Conservation (phyloP, 2,113 vertebrate species). For the Clupea harengus region DNA sequence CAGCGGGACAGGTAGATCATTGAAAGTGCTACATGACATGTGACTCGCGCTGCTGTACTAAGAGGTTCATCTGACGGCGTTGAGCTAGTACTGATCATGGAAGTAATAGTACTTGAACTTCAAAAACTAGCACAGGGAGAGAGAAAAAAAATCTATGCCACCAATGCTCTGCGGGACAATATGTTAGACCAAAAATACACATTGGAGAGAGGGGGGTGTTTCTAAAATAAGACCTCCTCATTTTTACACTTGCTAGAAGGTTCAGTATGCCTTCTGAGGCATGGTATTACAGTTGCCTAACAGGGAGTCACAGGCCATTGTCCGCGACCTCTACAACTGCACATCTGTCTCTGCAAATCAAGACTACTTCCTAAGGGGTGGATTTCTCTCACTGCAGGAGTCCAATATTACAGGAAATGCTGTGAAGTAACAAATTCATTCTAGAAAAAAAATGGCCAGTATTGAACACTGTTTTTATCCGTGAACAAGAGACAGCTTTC, state of each 20-base stretch:
- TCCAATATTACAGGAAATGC: neutral
- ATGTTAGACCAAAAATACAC: constrained; percentile 14
- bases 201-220: neutral
- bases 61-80: neutral
- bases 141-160: constrained; percentile 3
- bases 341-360: neutral
- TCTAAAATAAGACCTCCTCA: neutral
- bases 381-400: neutral
- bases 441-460: neutral
- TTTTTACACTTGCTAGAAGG: constrained; percentile 14
- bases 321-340: neutral
- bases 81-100: neutral
- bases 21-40: neutral
- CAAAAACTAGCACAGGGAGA: constrained; percentile 1
- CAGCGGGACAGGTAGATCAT: neutral
- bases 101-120: neutral
- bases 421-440: neutral
- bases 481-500: neutral
- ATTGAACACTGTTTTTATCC: neutral
- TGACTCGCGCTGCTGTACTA: neutral
- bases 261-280: neutral
- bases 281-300: neutral
- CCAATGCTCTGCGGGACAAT: constrained; percentile 7
- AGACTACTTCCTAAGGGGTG: neutral
- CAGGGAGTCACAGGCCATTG: neutral